These are phyloP conservation scores for cat (Felis catus) DNA, from an alignment of 2,113 vertebrate species.

Conservation along the genomic window DNA sequence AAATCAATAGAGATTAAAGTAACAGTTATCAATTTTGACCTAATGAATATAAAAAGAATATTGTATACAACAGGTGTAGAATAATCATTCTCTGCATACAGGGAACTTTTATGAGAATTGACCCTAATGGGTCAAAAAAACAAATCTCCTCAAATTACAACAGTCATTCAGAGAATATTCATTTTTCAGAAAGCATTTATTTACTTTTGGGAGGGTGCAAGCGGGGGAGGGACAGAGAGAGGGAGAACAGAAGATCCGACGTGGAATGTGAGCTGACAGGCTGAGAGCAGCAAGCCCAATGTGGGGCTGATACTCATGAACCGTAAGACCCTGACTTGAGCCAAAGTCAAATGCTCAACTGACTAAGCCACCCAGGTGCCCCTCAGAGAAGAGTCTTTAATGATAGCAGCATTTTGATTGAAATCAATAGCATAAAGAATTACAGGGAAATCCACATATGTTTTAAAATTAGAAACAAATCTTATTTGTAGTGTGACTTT, in stretches of 20 bases:
- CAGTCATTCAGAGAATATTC: neutral
- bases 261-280: too few relatives aligned
- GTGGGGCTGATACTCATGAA: too few relatives aligned
- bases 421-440: neutral
- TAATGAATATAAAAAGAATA: neutral
- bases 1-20: neutral
- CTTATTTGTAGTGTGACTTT: neutral
- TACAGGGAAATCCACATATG: neutral
- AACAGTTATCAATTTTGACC: neutral
- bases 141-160: neutral
- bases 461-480: neutral
- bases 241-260: too few relatives aligned
- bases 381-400: neutral
- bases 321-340: too few relatives aligned
- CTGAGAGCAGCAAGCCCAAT: too few relatives aligned
- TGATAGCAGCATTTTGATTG: neutral
- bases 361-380: too few relatives aligned
- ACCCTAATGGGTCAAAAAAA: neutral
- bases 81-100: neutral
- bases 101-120: neutral
- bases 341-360: too few relatives aligned
- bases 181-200: too few relatives aligned
- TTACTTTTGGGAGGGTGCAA: too few relatives aligned
- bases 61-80: neutral
- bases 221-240: too few relatives aligned